These are phyloP conservation scores for Drosophila ercepeae DNA, from an alignment of 1,140 invertebrate species.

Conservation along the genomic window DNA sequence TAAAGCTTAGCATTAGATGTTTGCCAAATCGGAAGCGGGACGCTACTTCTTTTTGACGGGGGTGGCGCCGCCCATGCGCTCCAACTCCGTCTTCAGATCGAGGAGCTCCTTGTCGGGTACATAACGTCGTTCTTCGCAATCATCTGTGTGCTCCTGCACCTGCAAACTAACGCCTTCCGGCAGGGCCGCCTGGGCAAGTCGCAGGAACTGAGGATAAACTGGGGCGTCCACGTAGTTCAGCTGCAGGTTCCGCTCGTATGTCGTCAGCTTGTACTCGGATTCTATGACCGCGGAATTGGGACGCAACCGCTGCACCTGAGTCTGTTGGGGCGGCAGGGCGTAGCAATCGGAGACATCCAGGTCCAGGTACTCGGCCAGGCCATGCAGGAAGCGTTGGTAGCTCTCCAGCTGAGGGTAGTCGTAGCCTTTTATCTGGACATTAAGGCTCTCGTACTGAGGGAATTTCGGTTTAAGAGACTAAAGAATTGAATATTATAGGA, in stretches of 20 bases:
- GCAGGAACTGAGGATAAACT: conserved; percentile 87
- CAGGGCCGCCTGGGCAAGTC: conserved; percentile 88
- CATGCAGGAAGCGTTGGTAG: conserved; percentile 91
- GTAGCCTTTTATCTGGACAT: conserved; percentile 92
- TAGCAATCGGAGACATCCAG: conserved; percentile 91
- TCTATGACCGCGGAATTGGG: conserved; percentile 87
- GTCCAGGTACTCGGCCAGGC: conserved; percentile 89
- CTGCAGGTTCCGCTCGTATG: conserved; percentile 92
- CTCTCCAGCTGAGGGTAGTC: conserved; percentile 92
- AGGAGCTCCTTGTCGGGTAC: conserved; percentile 91
- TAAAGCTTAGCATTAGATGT: conserved; percentile 62
- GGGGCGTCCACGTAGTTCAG: conserved; percentile 86
- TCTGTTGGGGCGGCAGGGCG: conserved; percentile 88
- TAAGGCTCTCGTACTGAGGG: conserved; percentile 89
- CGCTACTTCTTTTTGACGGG: conserved; percentile 85
- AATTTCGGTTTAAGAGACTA: conserved; percentile 88
- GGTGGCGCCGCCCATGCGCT: conserved; percentile 85
- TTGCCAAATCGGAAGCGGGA: conserved; percentile 47
- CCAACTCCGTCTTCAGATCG: conserved; percentile 88
- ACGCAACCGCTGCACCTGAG: conserved; percentile 89
- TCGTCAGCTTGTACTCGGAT: conserved; percentile 88
- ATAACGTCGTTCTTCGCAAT: conserved; percentile 88
- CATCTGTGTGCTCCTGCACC: conserved; percentile 86
- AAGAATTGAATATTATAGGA: not conserved
- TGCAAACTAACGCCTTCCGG: conserved; percentile 90